phyloP scores from a whole-genome alignment of 2,797 vertebrate genomes.

The Sarcophilus harrisii region DNA sequence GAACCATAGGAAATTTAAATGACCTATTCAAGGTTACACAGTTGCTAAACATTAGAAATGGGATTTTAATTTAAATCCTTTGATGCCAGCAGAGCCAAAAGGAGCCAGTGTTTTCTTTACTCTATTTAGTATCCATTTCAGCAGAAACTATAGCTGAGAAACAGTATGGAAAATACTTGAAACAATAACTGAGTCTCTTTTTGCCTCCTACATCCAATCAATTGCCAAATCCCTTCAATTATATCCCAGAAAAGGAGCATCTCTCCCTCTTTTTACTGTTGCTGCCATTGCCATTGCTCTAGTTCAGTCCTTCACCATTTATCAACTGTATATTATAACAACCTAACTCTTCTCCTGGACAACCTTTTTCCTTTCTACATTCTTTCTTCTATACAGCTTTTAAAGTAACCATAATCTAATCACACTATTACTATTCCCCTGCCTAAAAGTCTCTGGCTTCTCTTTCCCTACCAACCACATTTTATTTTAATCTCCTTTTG shows the following conservation, averaged over 20 bases:
- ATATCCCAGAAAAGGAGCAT: neutral
- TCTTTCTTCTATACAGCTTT: neutral
- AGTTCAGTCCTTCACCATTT: neutral
- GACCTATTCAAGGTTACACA: neutral
- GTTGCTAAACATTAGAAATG: neutral
- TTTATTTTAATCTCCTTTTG: neutral
- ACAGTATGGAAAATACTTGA: neutral
- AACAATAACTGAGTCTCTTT: neutral
- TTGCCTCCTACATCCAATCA: neutral
- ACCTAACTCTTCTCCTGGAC: neutral
- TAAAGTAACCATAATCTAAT: neutral
- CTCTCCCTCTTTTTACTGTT: neutral
- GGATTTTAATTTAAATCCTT: neutral
- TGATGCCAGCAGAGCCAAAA: neutral
- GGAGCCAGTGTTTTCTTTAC: neutral
- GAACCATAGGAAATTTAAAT: neutral
- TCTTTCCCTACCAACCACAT: neutral
- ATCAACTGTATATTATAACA: neutral
- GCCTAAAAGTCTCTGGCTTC: neutral
- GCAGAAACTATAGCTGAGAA: neutral
- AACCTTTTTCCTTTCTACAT: neutral
- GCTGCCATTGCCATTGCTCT: neutral
- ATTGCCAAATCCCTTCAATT: neutral
- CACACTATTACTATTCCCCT: neutral
- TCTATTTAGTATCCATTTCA: neutral